A percentile compares a stretch with the other conserved stretches of the same genome.
phyloP scores from a whole-genome alignment of 2,888 invertebrate genomes.

The Ophonus ardosiacus region DNA sequence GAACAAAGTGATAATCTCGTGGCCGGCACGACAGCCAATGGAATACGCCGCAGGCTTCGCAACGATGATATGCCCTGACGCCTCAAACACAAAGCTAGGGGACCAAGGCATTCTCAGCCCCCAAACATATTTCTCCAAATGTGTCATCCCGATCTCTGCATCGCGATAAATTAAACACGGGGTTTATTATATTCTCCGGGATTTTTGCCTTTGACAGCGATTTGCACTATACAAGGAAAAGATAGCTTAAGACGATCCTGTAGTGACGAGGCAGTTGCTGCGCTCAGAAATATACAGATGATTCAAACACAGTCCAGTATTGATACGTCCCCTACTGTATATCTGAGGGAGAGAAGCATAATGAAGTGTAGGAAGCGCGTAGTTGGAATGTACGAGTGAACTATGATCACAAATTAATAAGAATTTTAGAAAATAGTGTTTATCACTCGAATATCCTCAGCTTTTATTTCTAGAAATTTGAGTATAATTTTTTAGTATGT shows the following conservation, averaged over 20 bases:
- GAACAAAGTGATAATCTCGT: slow-evolving; percentile 52
- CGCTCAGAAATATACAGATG: too few relatives aligned
- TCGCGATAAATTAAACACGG: slow-evolving; percentile 18
- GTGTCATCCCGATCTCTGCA: slow-evolving; percentile 15
- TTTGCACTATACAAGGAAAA: background rate
- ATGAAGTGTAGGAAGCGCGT: too few relatives aligned
- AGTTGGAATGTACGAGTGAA: too few relatives aligned
- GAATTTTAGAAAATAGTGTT: too few relatives aligned
- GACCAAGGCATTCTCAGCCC: slow-evolving; percentile 12
- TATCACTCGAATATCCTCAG: too few relatives aligned
- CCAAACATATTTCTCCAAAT: slow-evolving; percentile 40
- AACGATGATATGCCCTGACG: background rate
- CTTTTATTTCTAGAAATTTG: too few relatives aligned
- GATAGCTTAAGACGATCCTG: background rate
- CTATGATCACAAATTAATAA: too few relatives aligned
- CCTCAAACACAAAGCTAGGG: background rate
- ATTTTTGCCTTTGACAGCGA: background rate
- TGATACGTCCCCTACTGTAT: too few relatives aligned
- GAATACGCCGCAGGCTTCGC: background rate
- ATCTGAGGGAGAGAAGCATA: too few relatives aligned
- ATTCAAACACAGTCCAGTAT: too few relatives aligned
- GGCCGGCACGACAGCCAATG: slow-evolving; percentile 14
- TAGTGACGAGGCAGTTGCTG: too few relatives aligned
- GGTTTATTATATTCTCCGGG: background rate
- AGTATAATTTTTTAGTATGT: too few relatives aligned